Evolutionary conservation across 2,888 invertebrate genomes (phyloP).

Genomic region (Ariolimax columbianus): DNA sequence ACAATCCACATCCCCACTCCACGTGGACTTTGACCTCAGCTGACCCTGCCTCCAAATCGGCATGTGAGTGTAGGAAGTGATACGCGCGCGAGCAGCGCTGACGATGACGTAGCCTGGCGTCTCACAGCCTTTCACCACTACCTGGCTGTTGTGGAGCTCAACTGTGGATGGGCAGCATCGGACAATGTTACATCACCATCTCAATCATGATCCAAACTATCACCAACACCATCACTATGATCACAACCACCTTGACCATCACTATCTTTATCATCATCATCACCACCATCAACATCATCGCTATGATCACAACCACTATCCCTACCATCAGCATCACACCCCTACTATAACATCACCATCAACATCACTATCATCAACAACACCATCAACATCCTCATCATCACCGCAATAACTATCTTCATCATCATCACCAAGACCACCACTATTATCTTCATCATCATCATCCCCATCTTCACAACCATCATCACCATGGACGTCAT

Average conservation of each 20-base stretch:
- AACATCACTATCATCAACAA: neutral
- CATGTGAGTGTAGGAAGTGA: slow-evolving; percentile 91
- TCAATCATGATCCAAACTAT: neutral
- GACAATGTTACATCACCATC: neutral
- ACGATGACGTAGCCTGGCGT: slow-evolving; percentile 97
- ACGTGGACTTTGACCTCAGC: slow-evolving; percentile 94
- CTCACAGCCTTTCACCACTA: slow-evolving; percentile 94
- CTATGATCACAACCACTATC: neutral
- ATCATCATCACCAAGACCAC: neutral
- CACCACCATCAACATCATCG: neutral
- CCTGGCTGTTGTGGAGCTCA: slow-evolving; percentile 93
- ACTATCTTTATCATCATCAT: neutral
- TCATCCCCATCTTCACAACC: neutral
- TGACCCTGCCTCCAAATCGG: slow-evolving; percentile 93
- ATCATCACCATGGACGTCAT: neutral
- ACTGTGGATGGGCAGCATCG: slow-evolving; percentile 79
- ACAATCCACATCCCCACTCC: slow-evolving; percentile 95
- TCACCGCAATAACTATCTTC: neutral
- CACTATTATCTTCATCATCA: too few relatives aligned
- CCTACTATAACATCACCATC: neutral
- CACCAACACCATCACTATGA: neutral
- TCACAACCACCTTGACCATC: neutral
- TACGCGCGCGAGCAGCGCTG: slow-evolving; percentile 96
- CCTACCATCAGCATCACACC: neutral
- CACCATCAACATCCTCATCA: neutral